A percentile compares a stretch with the other conserved stretches of the same genome.
These are phyloP conservation scores for Heterodera schachtii DNA, from an alignment of 1,140 invertebrate species.

Conservation along the genomic window DNA sequence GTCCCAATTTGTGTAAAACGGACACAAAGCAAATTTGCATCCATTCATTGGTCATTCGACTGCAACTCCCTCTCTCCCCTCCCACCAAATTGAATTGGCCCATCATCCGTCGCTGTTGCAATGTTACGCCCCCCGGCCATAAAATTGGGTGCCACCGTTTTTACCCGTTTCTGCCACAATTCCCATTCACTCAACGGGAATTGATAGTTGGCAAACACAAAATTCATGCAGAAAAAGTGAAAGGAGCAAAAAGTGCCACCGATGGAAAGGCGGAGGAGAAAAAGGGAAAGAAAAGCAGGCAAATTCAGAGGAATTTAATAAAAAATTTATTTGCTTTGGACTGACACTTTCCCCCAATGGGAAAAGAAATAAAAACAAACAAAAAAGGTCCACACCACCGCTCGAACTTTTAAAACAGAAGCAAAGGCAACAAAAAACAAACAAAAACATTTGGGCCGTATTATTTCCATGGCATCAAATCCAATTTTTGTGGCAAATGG, in stretches of 20 bases:
- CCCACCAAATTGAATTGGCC: not conserved
- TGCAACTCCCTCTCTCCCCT: no score
- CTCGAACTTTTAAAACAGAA: not conserved
- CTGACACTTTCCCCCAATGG: not conserved
- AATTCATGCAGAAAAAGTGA: not conserved
- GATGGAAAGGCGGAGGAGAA: not conserved
- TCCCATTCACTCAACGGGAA: not conserved
- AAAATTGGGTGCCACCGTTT: not conserved
- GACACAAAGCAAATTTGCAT: not conserved
- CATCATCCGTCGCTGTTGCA: not conserved
- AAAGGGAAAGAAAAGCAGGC: not conserved
- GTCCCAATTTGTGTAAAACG: no score
- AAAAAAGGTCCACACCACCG: not conserved
- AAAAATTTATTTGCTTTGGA: not conserved
- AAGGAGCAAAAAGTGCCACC: not conserved
- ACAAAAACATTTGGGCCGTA: not conserved
- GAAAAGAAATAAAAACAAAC: not conserved
- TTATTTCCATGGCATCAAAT: not conserved
- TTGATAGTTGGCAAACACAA: not conserved
- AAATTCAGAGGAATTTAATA: not conserved
- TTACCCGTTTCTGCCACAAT: slow-evolving; percentile 13
- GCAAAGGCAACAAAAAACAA: no score
- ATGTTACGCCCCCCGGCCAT: no score
- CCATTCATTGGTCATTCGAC: not conserved
- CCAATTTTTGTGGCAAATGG: not conserved